Base-by-base conservation (phyloP, 2,113 vertebrate species). In the Reinhardtius hippoglossoides region DNA sequence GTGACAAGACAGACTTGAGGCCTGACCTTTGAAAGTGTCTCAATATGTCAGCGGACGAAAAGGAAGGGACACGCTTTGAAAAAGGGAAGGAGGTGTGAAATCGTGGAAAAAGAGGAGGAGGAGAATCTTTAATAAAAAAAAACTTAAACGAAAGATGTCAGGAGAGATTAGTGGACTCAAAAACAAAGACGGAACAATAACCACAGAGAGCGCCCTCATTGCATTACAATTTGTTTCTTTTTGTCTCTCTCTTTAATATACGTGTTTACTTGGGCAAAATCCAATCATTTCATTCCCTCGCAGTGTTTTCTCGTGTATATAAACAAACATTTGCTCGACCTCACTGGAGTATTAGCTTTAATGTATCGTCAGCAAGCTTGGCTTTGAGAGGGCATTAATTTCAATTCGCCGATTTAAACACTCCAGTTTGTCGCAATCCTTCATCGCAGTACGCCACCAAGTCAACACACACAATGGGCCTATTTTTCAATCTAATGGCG, bases 361-460 rank as follows among this genome's bases (percentile, higher is more conserved):
- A 96, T 96, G 94, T 96, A 96, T 96, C 94, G 96, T 96, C 96
- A 96, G 96, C 95, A 93, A 91, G 93, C 94, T 92, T 86, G 86
- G 94, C 95, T 95, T 95, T 94, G 95, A 97, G 95, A 95, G 95
- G 95, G 96, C 96, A 98, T 97, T 98, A 95, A 97, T 98, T 98
- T 98, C 96, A 97, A 98, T 97, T 96, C 95, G 93, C 93, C 94
- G 94, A 96, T 97, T 92, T 97, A 97, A 98, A 97, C 96, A 96
- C 95, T 95, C 96, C 94, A 95, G 95, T 93, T 95, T 96, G 95
- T 94, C 94, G 95, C 94, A 94, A 97, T 98, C 96, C 94, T 92
- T 99, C 96, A 97, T 95, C 89, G 81, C 87, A 89, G 83, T 90
- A 78, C 75, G 80, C 93, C 88, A 90, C 91, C 89, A 88, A 94